Base-by-base conservation (phyloP, 2,888 invertebrate genomes). In the Epirrita christyi region DNA sequence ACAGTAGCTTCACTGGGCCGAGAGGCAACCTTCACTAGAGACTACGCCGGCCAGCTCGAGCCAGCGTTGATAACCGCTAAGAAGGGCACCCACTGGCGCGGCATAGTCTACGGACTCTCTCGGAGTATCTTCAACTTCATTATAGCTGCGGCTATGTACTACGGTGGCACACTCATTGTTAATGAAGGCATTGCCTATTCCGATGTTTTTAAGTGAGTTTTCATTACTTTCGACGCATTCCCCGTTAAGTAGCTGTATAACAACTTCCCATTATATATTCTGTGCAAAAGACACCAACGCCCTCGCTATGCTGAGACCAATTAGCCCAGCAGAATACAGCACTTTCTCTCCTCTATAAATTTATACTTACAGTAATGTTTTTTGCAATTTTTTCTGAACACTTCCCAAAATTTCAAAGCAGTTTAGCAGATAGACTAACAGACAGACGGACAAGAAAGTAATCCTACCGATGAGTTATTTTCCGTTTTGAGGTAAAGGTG, bases 1-100 rank as follows among this genome's bases (percentile, higher is more conserved):
- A 97, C 97, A 0, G 96, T 96, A 0, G 95, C 94, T 0, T 95
- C 96, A 0, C 81, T 96, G 14, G 95, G 96, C 0, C 90, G 95
- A 32, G 97, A 97, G 81, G 90, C 93, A 14, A 92, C 92, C 28
- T 96, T 97, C 81, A 92, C 94, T 37, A 67, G 85, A 0, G 92
- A 94, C 51, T 97, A 96, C 74, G 92, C 93, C 1, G 80, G 80
- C 0, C 93, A 94, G 60, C 83, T 97, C 7, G 64, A 79, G 27
- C 94, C 94, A 0, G 94, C 95, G 0, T 91, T 95, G 49, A 72
- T 80, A 0, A 83, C 90, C 53, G 94, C 94, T 0, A 93, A 94
- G 67, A 81, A 76, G 6, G 93, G 94, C 44, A 93, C 95, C 0
- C 95, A 96, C 76, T 93, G 92, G 75, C 92, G 96, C 47, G 95